Conservation (phyloP, 2,797 vertebrate species). For the Pyrocephalus nanus region DNA sequence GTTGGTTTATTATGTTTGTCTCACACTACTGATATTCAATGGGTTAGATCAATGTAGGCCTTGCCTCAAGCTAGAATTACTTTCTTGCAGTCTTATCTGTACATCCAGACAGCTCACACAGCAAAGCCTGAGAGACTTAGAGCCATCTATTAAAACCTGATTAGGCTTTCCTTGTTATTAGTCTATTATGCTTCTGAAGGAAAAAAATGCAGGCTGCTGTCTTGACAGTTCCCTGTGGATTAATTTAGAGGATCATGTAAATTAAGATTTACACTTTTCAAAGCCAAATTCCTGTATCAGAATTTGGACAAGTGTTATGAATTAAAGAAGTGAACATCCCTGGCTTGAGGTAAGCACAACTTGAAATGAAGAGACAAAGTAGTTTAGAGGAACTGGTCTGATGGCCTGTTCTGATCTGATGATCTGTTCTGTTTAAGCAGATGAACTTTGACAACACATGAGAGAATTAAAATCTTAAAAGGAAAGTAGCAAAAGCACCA, state of each 20-base stretch:
- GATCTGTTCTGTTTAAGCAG: not conserved
- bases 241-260: not conserved
- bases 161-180: not conserved
- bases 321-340: not conserved
- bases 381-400: not conserved
- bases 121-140: not conserved
- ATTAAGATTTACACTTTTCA: not conserved
- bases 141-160: not conserved
- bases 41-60: not conserved
- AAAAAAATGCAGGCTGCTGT: not conserved
- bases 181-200: not conserved
- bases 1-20: not conserved
- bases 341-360: not conserved
- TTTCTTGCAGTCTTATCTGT: not conserved
- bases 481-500: not conserved
- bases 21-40: rapidly evolving
- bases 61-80: not conserved
- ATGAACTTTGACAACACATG: not conserved
- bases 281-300: not conserved
- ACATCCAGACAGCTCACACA: not conserved
- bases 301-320: not conserved
- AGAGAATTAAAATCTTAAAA: not conserved
- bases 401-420: not conserved
- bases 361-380: too few species aligned
- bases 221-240: not conserved